These are phyloP conservation scores for Heterotilapia buettikoferi DNA, from an alignment of 2,113 vertebrate species.

Conservation along the genomic window DNA sequence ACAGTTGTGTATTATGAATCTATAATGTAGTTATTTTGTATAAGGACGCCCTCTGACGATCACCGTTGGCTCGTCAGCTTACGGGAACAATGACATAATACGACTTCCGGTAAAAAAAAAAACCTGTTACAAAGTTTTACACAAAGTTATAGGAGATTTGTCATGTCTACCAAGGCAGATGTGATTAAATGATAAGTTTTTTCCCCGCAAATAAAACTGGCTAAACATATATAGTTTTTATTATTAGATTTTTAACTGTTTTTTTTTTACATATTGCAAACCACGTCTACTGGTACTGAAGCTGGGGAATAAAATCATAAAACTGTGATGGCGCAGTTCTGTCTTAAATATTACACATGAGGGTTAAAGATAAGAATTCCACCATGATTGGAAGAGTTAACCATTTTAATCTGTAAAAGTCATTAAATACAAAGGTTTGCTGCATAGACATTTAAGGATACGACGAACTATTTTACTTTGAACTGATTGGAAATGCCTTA, in stretches of 20 bases:
- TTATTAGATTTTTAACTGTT: not conserved
- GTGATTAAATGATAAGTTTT: not conserved
- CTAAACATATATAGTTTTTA: not conserved
- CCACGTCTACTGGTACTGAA: not conserved
- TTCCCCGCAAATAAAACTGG: not conserved
- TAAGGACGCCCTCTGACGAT: not conserved
- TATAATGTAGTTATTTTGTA: not conserved
- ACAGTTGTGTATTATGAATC: not conserved
- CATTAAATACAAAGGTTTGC: not conserved
- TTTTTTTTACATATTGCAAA: not conserved
- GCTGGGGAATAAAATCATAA: not conserved
- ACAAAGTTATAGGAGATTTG: not conserved
- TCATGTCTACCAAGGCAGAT: not conserved
- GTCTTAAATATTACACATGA: not conserved
- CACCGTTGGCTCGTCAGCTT: not conserved
- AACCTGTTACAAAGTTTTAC: not conserved
- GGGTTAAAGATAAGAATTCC: not conserved
- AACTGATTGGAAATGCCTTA: not conserved
- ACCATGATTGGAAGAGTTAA: not conserved
- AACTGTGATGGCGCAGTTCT: not conserved
- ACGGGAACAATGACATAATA: not conserved
- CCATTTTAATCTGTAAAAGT: not conserved
- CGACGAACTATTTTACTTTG: no score
- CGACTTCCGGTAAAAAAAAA: not conserved
- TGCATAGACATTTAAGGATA: not conserved